Conservation (phyloP, 2,888 invertebrate species). For the Mythimna pallens region DNA sequence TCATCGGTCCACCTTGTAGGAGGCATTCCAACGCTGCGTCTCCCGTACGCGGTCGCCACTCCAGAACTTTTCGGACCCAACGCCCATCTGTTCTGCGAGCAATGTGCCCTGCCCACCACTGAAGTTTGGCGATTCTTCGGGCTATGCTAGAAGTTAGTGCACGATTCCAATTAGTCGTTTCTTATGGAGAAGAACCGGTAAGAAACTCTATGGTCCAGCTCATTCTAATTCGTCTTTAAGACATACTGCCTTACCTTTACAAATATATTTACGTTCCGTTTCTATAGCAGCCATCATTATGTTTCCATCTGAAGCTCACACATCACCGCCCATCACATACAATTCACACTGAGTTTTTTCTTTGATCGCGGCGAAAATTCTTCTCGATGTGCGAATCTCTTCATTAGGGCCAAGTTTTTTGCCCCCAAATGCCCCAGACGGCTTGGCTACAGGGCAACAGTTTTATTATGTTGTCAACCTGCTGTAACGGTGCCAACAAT, state of each 20-base stretch:
- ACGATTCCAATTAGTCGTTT: too few species aligned
- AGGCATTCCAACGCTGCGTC: too few species aligned
- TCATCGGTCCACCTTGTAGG: too few species aligned
- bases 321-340: conserved; percentile 39
- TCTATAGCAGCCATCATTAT: conserved; percentile 9
- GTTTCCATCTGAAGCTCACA: conserved; percentile 20
- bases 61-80: too few species aligned
- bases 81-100: too few species aligned
- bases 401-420: conserved; percentile 74
- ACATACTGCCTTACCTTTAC: background rate
- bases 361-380: conserved; percentile 59
- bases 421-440: conserved; percentile 60
- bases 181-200: too few species aligned
- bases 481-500: conserved; percentile 65
- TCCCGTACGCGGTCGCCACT: too few species aligned
- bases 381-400: conserved; percentile 74
- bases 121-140: too few species aligned
- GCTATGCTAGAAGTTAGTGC: too few species aligned
- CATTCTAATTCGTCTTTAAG: too few species aligned
- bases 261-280: background rate
- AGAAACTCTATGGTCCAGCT: too few species aligned
- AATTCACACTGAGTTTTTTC: conserved; percentile 57
- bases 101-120: too few species aligned
- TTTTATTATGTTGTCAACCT: conserved; percentile 76
- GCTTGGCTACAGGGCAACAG: conserved; percentile 58